Base-by-base conservation (phyloP, 2,888 invertebrate genomes). In the Eudemis profundana region DNA sequence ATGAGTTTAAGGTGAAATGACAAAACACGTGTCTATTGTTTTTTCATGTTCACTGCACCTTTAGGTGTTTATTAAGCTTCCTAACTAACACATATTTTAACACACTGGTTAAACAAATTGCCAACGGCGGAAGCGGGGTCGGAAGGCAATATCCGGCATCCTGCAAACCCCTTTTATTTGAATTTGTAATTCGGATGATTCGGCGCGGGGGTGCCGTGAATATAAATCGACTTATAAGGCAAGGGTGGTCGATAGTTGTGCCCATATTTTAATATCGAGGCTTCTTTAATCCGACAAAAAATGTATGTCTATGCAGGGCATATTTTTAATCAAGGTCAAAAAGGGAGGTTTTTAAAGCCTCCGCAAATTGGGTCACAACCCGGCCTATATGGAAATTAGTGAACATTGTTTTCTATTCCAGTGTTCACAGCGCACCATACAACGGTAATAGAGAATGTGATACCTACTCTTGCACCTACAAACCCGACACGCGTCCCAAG, bases 401-500 rank as follows among this genome's bases (percentile, higher is more conserved):
- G 0, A n/a, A 46, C 21, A 1, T n/a, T 21, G n/a, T 51, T 65
- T 50, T 69, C 29, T 73, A 70, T 93, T 93, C 10, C 89, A 96
- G 96, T 96, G 17, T 94, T 96, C 76, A 84, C 93, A 53, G 94
- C 95, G 19, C 89, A 98, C 53, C 94, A 95, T 65, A 95, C 96
- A 0, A 93, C 94, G 7, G 93, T 93, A 76, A 94, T 98, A 72
- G 97, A 98, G 82, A 97, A 97, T 71, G 94, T 98, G 29, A 95
- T 97, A 40, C 89, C 98, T n/a, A n/a, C n/a, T n/a, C n/a, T n/a
- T n/a, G n/a, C 70, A 95, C 97, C 0, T 96, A 96, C 85, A 94
- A 95, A 77, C 94, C 95, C 0, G 90, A 90, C 1, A 57, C 77
- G 1, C 66, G 72, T 4, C 76, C 79, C 36, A 82, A 73, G 1